phyloP scores from a whole-genome alignment of 2,888 invertebrate species.

The Notodonta ziczac region DNA sequence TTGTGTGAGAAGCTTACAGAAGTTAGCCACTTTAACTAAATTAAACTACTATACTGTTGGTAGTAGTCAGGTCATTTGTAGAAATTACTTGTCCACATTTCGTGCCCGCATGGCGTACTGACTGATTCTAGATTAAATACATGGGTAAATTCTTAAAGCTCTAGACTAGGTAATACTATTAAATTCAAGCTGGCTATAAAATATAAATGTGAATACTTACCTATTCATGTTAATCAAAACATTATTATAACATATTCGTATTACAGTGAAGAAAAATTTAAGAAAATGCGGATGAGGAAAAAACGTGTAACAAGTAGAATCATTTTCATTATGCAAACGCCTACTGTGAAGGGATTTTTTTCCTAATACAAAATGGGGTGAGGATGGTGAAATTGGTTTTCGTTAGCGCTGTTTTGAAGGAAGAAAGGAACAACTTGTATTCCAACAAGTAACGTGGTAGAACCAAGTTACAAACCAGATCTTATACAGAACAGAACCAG shows the following conservation, averaged over 20 bases:
- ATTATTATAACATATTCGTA: background rate
- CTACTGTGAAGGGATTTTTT: slow-evolving; percentile 7
- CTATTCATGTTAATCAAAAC: background rate
- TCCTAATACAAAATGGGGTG: slow-evolving; percentile 12
- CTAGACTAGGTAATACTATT: no score
- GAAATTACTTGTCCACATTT: background rate
- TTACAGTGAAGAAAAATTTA: background rate
- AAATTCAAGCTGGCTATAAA: no score
- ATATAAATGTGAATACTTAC: no score
- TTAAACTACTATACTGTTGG: background rate
- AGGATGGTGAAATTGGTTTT: slow-evolving; percentile 18
- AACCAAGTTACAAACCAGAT: no score
- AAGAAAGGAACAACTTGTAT: background rate
- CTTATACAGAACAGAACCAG: no score
- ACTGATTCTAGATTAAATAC: no score
- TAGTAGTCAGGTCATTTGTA: background rate
- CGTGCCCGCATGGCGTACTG: no score
- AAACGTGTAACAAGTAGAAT: slow-evolving; percentile 8
- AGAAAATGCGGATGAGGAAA: slow-evolving; percentile 6
- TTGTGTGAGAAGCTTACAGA: background rate
- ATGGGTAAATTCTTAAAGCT: no score
- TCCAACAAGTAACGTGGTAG: background rate
- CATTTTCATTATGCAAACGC: slow-evolving; percentile 13
- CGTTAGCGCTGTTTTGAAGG: background rate
- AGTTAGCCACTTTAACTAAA: background rate